phyloP scores from a whole-genome alignment of 1,140 invertebrate genomes.

The Drosophila oshimai region DNA sequence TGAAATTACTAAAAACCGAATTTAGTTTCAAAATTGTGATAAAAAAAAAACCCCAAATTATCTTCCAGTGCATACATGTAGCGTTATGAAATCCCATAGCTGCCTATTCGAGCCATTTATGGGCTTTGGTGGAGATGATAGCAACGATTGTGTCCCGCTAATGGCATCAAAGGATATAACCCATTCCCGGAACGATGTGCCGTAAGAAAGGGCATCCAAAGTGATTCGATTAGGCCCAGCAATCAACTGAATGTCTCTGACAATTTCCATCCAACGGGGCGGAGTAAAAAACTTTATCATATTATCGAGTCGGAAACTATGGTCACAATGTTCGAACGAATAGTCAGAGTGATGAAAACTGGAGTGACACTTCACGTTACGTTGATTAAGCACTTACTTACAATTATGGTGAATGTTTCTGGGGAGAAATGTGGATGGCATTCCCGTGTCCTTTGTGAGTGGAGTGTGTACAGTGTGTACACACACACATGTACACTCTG shows the following conservation, averaged over 20 bases:
- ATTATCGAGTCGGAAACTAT: constrained; percentile 8
- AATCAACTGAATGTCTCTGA: constrained; percentile 23
- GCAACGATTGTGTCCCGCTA: constrained; percentile 16
- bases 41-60: neutral
- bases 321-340: neutral
- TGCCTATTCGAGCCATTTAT: neutral
- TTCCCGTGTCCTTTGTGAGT: constrained; percentile 13
- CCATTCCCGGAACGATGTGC: neutral
- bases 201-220: neutral
- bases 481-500: neutral
- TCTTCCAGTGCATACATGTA: neutral
- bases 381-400: constrained; percentile 36
- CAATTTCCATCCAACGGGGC: constrained; percentile 22
- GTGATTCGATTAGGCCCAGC: constrained; percentile 32
- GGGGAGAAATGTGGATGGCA: neutral
- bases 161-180: constrained; percentile 20
- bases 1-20: too few species aligned
- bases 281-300: constrained; percentile 17
- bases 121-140: neutral
- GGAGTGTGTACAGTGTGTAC: constrained; percentile 1
- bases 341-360: constrained; percentile 22
- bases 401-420: constrained; percentile 5
- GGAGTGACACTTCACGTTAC: constrained; percentile 25
- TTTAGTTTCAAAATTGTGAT: neutral
- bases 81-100: constrained; percentile 21